Conservation (phyloP, 2,797 vertebrate genomes). For the Borostomias antarcticus region DNA sequence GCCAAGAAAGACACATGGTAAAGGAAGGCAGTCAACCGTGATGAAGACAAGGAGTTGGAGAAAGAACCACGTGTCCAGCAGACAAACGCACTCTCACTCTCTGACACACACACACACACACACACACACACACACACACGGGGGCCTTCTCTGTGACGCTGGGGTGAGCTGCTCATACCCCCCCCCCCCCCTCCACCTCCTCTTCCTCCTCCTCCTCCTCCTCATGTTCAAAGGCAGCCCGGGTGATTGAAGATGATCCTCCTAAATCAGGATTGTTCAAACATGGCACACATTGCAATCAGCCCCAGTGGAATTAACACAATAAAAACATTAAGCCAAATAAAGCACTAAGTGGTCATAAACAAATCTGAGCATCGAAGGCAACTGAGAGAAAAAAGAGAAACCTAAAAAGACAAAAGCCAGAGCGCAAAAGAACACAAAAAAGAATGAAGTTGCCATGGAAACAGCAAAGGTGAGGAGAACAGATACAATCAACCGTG, state of each 20-base stretch:
- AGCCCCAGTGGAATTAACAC: conserved; percentile 8
- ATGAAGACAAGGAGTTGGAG: too few species aligned
- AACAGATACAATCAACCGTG: conserved; percentile 56
- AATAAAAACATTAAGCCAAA: conserved; percentile 12
- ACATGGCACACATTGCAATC: conserved; percentile 29
- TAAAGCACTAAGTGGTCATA: conserved; percentile 41
- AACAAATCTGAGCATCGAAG: neutral
- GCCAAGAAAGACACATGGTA: too few species aligned
- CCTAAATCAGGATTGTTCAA: conserved; percentile 29
- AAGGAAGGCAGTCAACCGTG: too few species aligned
- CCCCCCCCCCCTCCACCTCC: conserved; percentile 11
- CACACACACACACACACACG: conserved; percentile 12
- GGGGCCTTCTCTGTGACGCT: too few species aligned
- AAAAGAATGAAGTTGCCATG: conserved; percentile 51
- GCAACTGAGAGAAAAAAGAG: conserved; percentile 21
- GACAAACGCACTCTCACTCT: conserved; percentile 7
- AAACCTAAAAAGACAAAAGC: conserved; percentile 34
- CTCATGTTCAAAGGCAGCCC: conserved; percentile 66
- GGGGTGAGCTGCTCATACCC: too few species aligned
- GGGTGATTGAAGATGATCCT: conserved; percentile 58
- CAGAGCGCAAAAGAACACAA: neutral
- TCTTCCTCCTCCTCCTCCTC: conserved; percentile 11
- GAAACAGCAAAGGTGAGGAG: conserved; percentile 54
- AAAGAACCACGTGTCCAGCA: too few species aligned
- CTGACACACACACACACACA: conserved; percentile 4